Conservation (phyloP, 2,888 invertebrate species). For the Chalcis sispes region DNA sequence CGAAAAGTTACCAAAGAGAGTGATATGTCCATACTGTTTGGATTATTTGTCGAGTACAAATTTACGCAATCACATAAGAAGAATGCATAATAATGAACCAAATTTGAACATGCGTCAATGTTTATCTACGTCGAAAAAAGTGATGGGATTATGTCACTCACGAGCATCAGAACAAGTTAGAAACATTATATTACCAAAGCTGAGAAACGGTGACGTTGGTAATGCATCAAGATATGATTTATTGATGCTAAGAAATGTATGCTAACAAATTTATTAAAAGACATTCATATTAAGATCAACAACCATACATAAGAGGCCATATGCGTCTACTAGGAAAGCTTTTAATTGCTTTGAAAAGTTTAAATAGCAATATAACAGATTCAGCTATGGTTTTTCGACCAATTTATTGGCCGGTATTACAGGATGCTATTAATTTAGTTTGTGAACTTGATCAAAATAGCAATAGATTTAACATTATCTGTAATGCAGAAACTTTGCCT, state of each 20-base stretch:
- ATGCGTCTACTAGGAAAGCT: slow-evolving; percentile 13
- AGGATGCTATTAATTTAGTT: neutral
- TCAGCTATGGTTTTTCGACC: neutral
- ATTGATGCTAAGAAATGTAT: slow-evolving; percentile 1
- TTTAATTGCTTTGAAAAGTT: neutral
- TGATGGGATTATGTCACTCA: neutral
- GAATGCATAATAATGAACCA: neutral
- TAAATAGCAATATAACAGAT: neutral
- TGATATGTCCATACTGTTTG: neutral
- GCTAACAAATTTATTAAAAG: slow-evolving; percentile 13
- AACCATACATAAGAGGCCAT: neutral
- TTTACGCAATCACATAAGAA: neutral
- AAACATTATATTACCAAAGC: neutral
- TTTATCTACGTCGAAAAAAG: neutral
- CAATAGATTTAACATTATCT: neutral
- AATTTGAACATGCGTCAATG: neutral
- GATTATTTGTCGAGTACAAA: neutral
- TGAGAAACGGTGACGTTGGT: neutral
- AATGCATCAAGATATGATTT: neutral
- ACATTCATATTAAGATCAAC: neutral
- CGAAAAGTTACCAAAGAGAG: no score
- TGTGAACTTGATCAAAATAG: neutral
- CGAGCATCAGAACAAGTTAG: neutral
- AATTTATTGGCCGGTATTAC: neutral
- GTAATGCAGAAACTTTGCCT: slow-evolving; percentile 16